phyloP scores from a whole-genome alignment of 2,888 invertebrate genomes.

The Pteria penguin region DNA sequence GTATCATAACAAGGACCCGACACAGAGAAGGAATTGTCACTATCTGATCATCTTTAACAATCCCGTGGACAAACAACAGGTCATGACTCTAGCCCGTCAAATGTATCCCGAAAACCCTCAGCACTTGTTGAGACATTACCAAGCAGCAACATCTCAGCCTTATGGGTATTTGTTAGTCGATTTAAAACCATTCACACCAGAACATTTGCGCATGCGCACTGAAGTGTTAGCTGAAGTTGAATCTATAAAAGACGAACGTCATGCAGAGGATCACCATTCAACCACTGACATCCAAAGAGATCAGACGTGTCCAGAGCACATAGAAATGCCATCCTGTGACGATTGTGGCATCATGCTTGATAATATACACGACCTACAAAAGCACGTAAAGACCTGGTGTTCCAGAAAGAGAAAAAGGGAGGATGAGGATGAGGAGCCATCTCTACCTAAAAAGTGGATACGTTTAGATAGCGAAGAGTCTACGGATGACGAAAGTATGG shows the following conservation, averaged over 20 bases:
- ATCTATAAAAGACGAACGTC: too few species aligned
- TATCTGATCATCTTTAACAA: too few species aligned
- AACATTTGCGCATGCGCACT: conserved; percentile 29
- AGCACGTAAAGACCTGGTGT: conserved; percentile 42
- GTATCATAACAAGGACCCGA: too few species aligned
- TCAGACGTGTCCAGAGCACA: too few species aligned
- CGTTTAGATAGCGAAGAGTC: too few species aligned
- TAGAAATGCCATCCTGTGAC: too few species aligned
- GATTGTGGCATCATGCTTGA: conserved; percentile 36
- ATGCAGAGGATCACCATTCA: not conserved
- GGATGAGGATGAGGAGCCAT: not conserved
- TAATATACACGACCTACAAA: conserved; percentile 36
- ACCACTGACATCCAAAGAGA: too few species aligned
- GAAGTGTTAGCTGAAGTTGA: conserved; percentile 18
- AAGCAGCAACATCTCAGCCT: not conserved
- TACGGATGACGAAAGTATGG: too few species aligned
- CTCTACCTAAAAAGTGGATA: too few species aligned
- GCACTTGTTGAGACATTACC: conserved; percentile 4
- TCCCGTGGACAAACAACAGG: conserved; percentile 46
- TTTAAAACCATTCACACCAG: conserved; percentile 16
- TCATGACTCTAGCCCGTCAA: too few species aligned
- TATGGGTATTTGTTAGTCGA: too few species aligned
- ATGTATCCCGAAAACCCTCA: conserved; percentile 36
- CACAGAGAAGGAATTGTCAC: too few species aligned
- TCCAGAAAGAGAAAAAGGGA: conserved; percentile 6